phyloP scores from a whole-genome alignment of 2,113 vertebrate species.

The Rhipidura dahli region DNA sequence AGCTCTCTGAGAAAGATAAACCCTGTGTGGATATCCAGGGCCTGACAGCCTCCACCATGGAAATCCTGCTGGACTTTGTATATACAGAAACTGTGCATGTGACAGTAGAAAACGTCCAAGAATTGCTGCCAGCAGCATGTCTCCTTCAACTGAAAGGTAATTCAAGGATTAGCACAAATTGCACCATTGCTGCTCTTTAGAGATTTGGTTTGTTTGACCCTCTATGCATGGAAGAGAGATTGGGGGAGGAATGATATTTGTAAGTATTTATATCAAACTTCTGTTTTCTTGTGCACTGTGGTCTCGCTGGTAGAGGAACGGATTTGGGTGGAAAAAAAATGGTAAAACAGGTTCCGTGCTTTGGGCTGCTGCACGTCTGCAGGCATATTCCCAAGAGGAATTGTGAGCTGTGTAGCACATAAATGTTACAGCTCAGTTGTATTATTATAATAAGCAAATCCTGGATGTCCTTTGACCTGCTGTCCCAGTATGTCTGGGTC shows the following conservation, averaged over 20 bases:
- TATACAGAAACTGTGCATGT: conserved; percentile 98
- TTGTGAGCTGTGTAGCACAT: not conserved
- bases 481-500: not conserved
- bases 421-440: not conserved
- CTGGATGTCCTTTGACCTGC: not conserved
- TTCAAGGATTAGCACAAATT: not conserved
- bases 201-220: not conserved
- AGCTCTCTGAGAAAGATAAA: conserved; percentile 98
- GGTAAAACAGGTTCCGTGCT: not conserved
- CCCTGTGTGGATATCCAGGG: conserved; percentile 98
- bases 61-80: conserved; percentile 96
- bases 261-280: not conserved
- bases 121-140: conserved; percentile 93
- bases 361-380: not conserved
- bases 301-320: not conserved
- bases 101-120: conserved; percentile 97
- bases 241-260: not conserved
- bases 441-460: not conserved
- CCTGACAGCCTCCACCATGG: conserved; percentile 96
- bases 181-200: not conserved
- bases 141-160: conserved; percentile 97
- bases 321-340: not conserved
- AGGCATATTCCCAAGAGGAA: not conserved
- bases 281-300: not conserved
- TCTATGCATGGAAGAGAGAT: not conserved